Evolutionary conservation across 64 coral and sea anemone species (phyloP), one percentile per base, ranked within the genome.

Genomic region (Orbicella faveolata): DNA sequence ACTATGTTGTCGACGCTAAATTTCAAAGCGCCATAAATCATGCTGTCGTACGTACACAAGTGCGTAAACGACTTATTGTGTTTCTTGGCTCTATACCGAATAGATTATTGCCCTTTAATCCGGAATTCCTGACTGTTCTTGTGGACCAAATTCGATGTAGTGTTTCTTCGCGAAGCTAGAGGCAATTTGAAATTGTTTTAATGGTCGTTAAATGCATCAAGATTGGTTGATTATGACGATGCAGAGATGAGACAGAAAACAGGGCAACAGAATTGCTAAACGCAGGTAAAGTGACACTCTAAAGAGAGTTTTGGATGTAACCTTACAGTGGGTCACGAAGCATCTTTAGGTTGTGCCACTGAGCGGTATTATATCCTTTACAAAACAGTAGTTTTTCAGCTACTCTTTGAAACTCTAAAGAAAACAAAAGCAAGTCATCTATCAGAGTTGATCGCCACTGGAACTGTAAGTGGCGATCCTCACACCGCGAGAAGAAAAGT

Each of bases 11-110:
- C 37, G 82, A 70, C 82, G 82, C 36, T 85, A 85, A 85, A 26
- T 72, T 85, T 85, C 39, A 73, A 72, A 85, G 61, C 82, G 61
- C 64, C 63, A 85, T 85, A 73, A 70, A 85, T 85, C 82, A 85
- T 72, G 10, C 7, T 72, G 82, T 72, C 82, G 39, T 51, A 2
- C 4, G 39, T 51, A 2, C 4, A 26, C 25, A 30, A 85, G 82
- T 30, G 68, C 54, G 26, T 36, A 36, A 81, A 55, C 11, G 18
- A 35, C 62, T 39, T 72, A 41, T 30, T 39, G 36, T 73, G 20
- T 67, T 68, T 52, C 35, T 84, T 84, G 26, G 64, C 34, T 36
- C 10, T 15, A 66, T 3, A 73, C 14, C 37, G 36, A 85, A 33
- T 19, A 25, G 19, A 15, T 18, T 73, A 73, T 18, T 66, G 21